Conservation (phyloP, 1,140 invertebrate genomes). For the Trypoxylus dichotomus region DNA sequence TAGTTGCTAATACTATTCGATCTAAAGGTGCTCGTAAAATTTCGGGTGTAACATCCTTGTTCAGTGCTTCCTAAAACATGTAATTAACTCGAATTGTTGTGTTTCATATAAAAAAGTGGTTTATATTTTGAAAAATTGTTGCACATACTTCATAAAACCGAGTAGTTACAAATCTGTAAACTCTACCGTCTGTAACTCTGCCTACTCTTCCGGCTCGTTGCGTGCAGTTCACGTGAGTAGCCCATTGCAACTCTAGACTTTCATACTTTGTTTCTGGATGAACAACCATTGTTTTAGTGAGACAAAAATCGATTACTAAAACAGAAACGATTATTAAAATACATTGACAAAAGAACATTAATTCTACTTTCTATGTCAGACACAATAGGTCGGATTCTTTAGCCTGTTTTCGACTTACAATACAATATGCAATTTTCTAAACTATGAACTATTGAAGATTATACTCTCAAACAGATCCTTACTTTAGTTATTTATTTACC, state of each 20-base stretch:
- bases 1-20: slow-evolving; percentile 80
- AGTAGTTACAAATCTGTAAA: slow-evolving; percentile 81
- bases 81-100: background rate
- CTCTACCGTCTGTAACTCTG: slow-evolving; percentile 79
- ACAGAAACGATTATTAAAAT: no score
- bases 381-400: no score
- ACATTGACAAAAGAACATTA: no score
- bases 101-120: background rate
- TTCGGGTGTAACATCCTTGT: slow-evolving; percentile 62
- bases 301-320: slow-evolving; percentile 93
- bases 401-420: no score
- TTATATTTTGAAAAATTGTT: background rate
- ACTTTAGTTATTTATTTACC: no score
- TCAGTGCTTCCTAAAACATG: slow-evolving; percentile 28
- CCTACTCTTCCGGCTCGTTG: slow-evolving; percentile 91
- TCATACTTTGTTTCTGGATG: slow-evolving; percentile 79
- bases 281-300: slow-evolving; percentile 80
- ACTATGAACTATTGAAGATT: no score
- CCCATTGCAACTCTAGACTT: slow-evolving; percentile 80
- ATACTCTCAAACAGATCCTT: no score
- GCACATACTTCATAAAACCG: slow-evolving; percentile 64
- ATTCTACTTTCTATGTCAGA: background rate
- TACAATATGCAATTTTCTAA: no score
- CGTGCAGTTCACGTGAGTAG: slow-evolving; percentile 84
- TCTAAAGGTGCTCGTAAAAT: slow-evolving; percentile 82